phyloP scores from a whole-genome alignment of 1,140 invertebrate genomes.

The Drosophila lini region DNA sequence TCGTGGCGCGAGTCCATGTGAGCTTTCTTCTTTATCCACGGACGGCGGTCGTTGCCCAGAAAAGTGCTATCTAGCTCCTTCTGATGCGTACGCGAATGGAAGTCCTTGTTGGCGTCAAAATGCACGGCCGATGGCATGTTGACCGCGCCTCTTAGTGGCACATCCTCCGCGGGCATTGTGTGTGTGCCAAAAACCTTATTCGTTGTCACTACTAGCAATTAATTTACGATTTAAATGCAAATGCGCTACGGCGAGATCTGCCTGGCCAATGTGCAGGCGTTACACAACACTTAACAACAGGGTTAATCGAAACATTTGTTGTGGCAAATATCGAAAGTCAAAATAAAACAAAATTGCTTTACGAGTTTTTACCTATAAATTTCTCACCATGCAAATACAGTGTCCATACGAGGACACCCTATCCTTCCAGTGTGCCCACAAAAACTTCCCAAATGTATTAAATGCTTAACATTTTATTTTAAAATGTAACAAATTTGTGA shows the following conservation, averaged over 20 bases:
- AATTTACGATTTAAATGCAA: constrained; percentile 27
- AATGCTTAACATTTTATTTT: constrained; percentile 38
- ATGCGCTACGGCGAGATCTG: constrained; percentile 4
- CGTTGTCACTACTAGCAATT: neutral
- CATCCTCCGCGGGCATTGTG: constrained; percentile 49
- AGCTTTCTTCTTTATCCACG: constrained; percentile 23
- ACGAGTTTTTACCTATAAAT: neutral
- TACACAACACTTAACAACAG: neutral
- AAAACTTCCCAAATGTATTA: neutral
- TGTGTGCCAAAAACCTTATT: neutral
- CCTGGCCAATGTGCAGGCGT: neutral
- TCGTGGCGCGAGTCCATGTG: constrained; percentile 20
- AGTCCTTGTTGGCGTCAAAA: constrained; percentile 55
- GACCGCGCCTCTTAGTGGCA: constrained; percentile 15
- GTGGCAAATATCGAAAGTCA: neutral
- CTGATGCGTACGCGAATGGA: constrained; percentile 51
- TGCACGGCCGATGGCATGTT: constrained; percentile 42
- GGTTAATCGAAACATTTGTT: neutral
- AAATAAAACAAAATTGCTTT: neutral
- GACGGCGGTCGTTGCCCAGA: constrained; percentile 34
- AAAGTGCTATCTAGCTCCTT: constrained; percentile 50
- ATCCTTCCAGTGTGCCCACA: neutral
- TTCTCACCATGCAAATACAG: neutral
- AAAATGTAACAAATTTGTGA: constrained; percentile 36
- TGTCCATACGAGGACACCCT: neutral